These are phyloP conservation scores for Anguilla anguilla DNA, from an alignment of 2,797 vertebrate genomes.

Conservation along the genomic window DNA sequence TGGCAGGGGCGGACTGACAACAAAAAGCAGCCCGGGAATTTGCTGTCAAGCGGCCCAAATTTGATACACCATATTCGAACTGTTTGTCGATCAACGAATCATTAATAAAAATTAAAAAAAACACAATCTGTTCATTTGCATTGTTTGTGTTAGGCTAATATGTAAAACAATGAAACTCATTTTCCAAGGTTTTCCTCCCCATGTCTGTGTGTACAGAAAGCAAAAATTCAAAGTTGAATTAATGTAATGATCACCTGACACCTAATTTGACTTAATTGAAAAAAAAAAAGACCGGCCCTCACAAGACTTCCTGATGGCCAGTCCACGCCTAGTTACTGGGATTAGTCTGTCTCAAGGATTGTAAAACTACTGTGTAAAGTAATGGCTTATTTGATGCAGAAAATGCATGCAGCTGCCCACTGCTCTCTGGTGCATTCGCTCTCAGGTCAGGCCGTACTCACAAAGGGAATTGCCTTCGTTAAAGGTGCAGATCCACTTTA, in stretches of 20 bases:
- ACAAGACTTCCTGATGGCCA: too few species aligned
- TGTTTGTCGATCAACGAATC: background rate
- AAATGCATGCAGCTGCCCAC: background rate
- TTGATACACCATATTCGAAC: background rate
- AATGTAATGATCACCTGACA: too few species aligned
- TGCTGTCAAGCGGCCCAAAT: background rate
- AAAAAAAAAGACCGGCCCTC: too few species aligned
- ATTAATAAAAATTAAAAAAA: background rate
- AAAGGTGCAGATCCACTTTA: background rate
- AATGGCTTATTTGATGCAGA: background rate
- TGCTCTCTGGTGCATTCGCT: background rate
- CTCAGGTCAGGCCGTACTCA: background rate
- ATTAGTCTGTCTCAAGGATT: background rate
- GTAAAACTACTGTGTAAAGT: background rate
- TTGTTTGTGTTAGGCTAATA: background rate
- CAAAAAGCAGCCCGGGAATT: constrained; percentile 14
- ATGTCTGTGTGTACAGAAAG: constrained; percentile 24
- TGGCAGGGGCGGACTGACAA: too few species aligned
- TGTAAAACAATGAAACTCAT: background rate
- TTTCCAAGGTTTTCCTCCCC: constrained; percentile 13
- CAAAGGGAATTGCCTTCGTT: background rate
- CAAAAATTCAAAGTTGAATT: constrained; percentile 13
- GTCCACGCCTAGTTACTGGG: background rate
- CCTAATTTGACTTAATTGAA: too few species aligned
- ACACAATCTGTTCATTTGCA: constrained; percentile 5